Evolutionary conservation across 2,888 invertebrate species (phyloP), one percentile per base, ranked within the genome.

Genomic region (Hoplodrina ambigua): DNA sequence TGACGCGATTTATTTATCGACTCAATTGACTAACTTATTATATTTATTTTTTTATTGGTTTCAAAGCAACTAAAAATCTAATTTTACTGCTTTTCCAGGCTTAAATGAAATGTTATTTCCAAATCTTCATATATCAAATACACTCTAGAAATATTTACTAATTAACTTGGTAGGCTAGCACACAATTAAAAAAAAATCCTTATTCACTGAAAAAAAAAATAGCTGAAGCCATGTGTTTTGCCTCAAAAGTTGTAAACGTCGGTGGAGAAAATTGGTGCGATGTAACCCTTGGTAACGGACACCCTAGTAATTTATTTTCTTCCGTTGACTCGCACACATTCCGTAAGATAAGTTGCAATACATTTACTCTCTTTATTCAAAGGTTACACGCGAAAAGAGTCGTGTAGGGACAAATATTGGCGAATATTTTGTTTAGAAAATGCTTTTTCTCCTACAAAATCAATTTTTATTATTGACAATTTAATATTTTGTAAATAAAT

Each of bases 241-340:
- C 64, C 62, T 79, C 54, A 79, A 78, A 78, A 69, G 63, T 69
- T 78, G 79, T 78, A 74, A 78, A 78, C 30, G 69, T 70, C 79
- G 57, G 69, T 59, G 25, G 73, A 33, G 79, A 49, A 74, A 78
- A 78, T 78, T 78, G 78, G 63, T 54, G 25, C 69, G 69, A 46
- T 79, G 66, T 78, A 66, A 67, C 79, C 78, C 69, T 67, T 74
- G 66, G 63, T 69, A 55, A 74, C 79, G 52, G 61, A 46, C 46
- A 41, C 46, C 50, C 60, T 20, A 11, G 78, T 74, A 78, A 78
- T 78, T 70, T 78, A 78, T 78, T 78, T 74, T 56, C 50, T 78
- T 74, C 55, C 65, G 52, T 80, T 67, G 69, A 58, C 63, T 73
- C 63, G 56, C 50, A 77, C 44, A 60, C 57, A 80, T 80, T 73